phyloP scores from a whole-genome alignment of 2,113 vertebrate genomes.

The Picathartes gymnocephalus region DNA sequence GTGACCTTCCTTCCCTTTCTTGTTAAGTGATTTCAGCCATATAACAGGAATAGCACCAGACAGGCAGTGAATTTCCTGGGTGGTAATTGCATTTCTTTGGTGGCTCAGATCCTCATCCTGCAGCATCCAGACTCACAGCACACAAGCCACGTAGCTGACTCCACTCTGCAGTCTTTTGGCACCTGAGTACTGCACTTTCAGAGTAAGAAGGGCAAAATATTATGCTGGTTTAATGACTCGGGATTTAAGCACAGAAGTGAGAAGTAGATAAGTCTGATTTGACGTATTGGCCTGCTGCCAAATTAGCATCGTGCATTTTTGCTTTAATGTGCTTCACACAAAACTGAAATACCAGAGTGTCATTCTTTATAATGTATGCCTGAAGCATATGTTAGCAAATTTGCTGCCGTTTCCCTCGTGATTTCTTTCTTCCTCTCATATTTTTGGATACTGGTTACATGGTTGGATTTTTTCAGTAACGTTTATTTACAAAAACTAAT shows the following conservation, averaged over 20 bases:
- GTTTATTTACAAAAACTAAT: conserved; percentile 46
- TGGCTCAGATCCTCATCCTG: not conserved
- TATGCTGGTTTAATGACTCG: not conserved
- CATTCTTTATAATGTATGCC: not conserved
- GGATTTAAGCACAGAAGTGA: not conserved
- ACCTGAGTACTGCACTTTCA: not conserved
- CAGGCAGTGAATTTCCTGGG: conserved; percentile 23
- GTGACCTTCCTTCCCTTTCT: conserved; percentile 21
- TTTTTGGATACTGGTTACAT: not conserved
- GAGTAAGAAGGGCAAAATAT: not conserved
- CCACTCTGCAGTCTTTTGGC: not conserved
- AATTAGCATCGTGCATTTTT: not conserved
- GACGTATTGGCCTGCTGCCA: not conserved
- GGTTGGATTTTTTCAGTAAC: not conserved
- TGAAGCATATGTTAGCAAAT: conserved; percentile 3
- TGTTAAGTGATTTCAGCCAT: conserved; percentile 6
- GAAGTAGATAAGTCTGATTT: not conserved
- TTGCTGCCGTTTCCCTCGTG: not conserved
- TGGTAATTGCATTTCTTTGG: conserved; percentile 9
- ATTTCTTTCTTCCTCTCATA: not conserved
- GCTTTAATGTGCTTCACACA: not conserved
- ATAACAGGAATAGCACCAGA: not conserved
- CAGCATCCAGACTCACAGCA: not conserved
- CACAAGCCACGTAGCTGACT: not conserved
- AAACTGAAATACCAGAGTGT: not conserved